Evolutionary conservation across 2,797 vertebrate species (phyloP).

Genomic region (Scomberomorus guttatus): DNA sequence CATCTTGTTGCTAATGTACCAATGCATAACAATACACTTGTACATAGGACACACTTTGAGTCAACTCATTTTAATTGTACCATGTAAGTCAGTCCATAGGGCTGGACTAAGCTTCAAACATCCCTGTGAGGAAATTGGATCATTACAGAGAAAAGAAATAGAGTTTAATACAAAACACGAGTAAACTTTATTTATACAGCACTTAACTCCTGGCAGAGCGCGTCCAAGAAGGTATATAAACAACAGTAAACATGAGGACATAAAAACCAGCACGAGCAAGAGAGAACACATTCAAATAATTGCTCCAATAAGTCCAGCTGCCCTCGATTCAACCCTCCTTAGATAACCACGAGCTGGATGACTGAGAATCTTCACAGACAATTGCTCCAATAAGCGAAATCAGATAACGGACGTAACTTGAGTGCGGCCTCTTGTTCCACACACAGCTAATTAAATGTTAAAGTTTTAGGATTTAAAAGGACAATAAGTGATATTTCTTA

Average conservation of each 20-base stretch:
- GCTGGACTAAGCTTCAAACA: conserved; percentile 14
- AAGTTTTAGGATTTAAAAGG: conserved; percentile 35
- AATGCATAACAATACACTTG: neutral
- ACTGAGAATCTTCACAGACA: neutral
- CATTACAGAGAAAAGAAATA: conserved; percentile 18
- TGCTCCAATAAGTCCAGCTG: conserved; percentile 32
- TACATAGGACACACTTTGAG: neutral
- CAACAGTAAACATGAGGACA: conserved; percentile 44
- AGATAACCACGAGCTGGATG: too few relatives aligned
- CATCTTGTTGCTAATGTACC: neutral
- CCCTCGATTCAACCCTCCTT: too few relatives aligned
- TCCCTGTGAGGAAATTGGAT: conserved; percentile 14
- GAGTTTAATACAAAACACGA: conserved; percentile 10
- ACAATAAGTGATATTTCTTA: conserved; percentile 24
- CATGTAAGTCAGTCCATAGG: neutral
- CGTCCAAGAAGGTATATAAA: conserved; percentile 46
- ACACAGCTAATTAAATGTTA: conserved; percentile 29
- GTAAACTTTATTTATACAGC: conserved; percentile 41
- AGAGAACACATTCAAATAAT: conserved; percentile 38
- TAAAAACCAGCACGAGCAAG: conserved; percentile 41
- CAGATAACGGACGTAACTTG: conserved; percentile 39
- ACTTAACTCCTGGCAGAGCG: conserved; percentile 26
- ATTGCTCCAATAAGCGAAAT: conserved; percentile 51
- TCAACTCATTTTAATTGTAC: neutral
- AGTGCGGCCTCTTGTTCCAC: conserved; percentile 18